Percentiles rank a stretch among this genome's conserved stretches.
Conservation (phyloP, 2,113 vertebrate species). For the Todiramphus saurophagus region DNA sequence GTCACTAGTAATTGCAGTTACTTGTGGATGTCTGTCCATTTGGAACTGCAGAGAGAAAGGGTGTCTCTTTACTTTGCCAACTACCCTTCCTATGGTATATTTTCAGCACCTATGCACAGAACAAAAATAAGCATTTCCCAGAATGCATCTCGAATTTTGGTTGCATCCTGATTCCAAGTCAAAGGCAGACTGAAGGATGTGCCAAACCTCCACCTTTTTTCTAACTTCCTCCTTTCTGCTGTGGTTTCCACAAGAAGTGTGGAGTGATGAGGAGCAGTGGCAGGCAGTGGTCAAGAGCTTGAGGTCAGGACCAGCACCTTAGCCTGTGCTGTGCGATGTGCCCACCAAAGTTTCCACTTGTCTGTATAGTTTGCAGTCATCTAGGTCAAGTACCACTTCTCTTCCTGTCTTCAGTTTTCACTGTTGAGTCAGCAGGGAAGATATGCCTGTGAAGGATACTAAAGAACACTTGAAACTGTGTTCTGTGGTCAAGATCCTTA, state of each 20-base stretch:
- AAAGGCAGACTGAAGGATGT: not conserved
- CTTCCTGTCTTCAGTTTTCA: not conserved
- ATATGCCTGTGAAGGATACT: not conserved
- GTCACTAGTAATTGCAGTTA: not conserved
- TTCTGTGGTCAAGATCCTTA: not conserved
- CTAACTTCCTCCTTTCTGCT: not conserved
- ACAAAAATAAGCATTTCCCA: not conserved
- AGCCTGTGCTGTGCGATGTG: not conserved
- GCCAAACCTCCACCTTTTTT: not conserved
- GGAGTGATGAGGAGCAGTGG: rapidly evolving
- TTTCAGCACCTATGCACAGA: not conserved
- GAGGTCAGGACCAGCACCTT: not conserved
- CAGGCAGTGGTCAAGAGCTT: not conserved
- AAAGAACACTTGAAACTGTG: not conserved
- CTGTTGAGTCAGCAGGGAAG: not conserved
- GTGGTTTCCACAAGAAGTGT: not conserved
- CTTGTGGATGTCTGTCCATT: not conserved
- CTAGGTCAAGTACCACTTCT: not conserved
- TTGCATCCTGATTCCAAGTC: not conserved
- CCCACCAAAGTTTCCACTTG: not conserved
- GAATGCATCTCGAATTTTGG: not conserved
- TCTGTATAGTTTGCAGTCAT: not conserved
- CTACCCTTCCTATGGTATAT: not conserved
- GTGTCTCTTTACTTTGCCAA: not conserved
- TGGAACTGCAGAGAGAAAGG: not conserved